Percentiles rank a stretch among this genome's conserved stretches.
Evolutionary conservation across 2,113 vertebrate genomes (phyloP).

Genomic region (Porphyrio hochstetteri): DNA sequence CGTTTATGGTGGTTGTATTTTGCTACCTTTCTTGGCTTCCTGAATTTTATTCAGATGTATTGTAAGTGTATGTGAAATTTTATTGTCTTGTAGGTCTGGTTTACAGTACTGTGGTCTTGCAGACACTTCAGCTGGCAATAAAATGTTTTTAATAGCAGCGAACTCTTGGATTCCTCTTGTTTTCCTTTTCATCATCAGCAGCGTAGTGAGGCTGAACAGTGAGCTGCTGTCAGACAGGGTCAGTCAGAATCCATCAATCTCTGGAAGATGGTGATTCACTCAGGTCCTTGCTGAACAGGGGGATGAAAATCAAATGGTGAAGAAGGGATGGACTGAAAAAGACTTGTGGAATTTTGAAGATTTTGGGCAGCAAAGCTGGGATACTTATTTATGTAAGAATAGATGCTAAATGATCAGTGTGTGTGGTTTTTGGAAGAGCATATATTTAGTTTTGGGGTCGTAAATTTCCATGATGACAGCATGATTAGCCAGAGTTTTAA

Average conservation of each 20-base stretch:
- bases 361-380: not conserved
- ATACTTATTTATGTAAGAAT: not conserved
- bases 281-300: not conserved
- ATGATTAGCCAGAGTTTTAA: not conserved
- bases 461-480: not conserved
- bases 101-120: not conserved
- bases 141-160: accelerated
- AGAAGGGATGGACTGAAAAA: not conserved
- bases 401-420: not conserved
- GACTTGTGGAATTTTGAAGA: not conserved
- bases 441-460: not conserved
- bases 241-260: not conserved
- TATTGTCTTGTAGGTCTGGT: accelerated
- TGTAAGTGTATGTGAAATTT: too few relatives aligned
- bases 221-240: not conserved
- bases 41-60: not conserved
- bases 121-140: not conserved
- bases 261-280: not conserved
- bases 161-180: not conserved
- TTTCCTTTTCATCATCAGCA: not conserved
- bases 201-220: not conserved
- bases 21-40: not conserved
- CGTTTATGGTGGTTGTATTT: not conserved
- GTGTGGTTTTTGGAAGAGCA: not conserved
- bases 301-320: not conserved